Conservation (phyloP, 2,797 vertebrate species). For the Tenualosa thibaudeaui region DNA sequence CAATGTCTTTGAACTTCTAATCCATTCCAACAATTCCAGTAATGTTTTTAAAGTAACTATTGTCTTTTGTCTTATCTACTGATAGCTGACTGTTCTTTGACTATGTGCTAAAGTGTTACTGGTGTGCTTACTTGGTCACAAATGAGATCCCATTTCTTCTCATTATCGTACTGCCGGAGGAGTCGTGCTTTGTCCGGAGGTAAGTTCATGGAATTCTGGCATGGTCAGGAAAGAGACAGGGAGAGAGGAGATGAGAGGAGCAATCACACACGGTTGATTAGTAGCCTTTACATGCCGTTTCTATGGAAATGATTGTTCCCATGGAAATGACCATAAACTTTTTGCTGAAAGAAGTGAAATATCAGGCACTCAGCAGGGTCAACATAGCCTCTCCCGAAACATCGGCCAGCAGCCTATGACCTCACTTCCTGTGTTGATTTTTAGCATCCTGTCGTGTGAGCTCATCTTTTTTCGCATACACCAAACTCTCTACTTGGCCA, state of each 20-base stretch:
- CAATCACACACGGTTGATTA: conserved; percentile 21
- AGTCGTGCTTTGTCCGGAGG: conserved; percentile 90
- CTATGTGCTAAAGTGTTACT: too few species aligned
- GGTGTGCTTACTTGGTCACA: conserved; percentile 81
- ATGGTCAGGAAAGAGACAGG: conserved; percentile 10
- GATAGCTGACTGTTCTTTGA: too few species aligned
- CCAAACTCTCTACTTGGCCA: conserved; percentile 34
- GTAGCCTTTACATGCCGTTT: background rate
- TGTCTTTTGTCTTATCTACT: too few species aligned
- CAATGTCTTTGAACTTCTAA: background rate
- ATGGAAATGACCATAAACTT: conserved; percentile 38
- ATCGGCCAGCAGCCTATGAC: conserved; percentile 57
- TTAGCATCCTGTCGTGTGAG: conserved; percentile 67
- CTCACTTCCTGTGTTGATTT: conserved; percentile 73
- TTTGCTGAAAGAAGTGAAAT: conserved; percentile 18
- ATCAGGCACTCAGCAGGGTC: conserved; percentile 41
- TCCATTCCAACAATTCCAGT: background rate
- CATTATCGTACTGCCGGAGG: conserved; percentile 93
- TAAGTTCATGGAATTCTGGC: conserved; percentile 95
- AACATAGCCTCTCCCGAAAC: conserved; percentile 34
- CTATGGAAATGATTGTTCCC: conserved; percentile 9
- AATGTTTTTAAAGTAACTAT: background rate
- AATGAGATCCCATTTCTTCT: conserved; percentile 94
- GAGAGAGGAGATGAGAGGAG: conserved; percentile 38
- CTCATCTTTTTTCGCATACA: conserved; percentile 54